These are phyloP conservation scores for Microcebus ravelobensis DNA, from an alignment of 2,113 vertebrate species.

Conservation along the genomic window DNA sequence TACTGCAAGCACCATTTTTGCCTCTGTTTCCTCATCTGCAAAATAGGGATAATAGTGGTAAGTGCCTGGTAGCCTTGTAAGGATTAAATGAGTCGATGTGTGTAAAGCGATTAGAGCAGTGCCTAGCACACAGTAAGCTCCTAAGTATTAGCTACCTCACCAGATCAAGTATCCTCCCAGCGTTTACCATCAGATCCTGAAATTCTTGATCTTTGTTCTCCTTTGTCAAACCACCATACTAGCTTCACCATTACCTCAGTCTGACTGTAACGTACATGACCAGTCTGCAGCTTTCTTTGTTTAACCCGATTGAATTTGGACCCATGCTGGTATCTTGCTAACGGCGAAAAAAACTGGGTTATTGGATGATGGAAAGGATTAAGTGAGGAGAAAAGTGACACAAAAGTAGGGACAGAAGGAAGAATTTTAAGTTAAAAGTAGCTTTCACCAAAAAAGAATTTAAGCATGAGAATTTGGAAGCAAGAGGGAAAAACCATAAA, in stretches of 20 bases:
- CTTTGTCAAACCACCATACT: background rate
- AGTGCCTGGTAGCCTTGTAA: background rate
- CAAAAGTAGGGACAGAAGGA: conserved; percentile 26
- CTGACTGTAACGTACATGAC: background rate
- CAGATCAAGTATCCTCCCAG: background rate
- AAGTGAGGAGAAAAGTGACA: conserved; percentile 25
- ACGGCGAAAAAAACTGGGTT: background rate
- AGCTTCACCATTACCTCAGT: background rate
- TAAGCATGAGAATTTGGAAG: conserved; percentile 53
- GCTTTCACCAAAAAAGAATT: conserved; percentile 11
- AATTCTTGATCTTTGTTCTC: background rate
- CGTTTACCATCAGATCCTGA: background rate
- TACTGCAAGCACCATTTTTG: background rate
- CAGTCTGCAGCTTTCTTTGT: background rate
- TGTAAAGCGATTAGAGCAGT: background rate
- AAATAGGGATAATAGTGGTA: background rate
- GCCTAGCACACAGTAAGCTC: background rate
- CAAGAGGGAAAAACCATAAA: background rate
- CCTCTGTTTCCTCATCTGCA: conserved; percentile 21
- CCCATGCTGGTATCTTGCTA: background rate
- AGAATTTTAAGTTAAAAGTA: conserved; percentile 48
- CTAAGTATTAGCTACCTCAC: background rate
- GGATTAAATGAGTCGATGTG: background rate
- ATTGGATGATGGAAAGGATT: conserved; percentile 41
- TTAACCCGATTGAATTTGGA: background rate